Evolutionary conservation across 2,888 invertebrate genomes (phyloP).

Genomic region (Empis stercorea): DNA sequence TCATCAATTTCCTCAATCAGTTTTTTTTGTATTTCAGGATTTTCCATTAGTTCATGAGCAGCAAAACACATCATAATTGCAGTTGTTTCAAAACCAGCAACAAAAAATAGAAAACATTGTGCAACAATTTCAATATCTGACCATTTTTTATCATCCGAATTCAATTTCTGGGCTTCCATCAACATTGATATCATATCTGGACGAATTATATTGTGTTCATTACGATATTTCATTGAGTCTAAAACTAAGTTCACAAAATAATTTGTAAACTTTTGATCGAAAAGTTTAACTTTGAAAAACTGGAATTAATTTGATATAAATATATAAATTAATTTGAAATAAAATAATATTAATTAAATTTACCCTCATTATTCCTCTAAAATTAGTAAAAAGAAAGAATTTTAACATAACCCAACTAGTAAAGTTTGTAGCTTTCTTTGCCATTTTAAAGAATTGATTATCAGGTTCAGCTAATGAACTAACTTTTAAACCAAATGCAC

Average conservation of each 20-base stretch:
- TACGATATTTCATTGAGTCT: slow-evolving; percentile 37
- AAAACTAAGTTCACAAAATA: slow-evolving; percentile 37
- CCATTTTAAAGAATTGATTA: slow-evolving; percentile 43
- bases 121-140: slow-evolving; percentile 43
- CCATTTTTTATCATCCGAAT: slow-evolving; percentile 19
- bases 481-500: slow-evolving; percentile 33
- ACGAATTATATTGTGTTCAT: slow-evolving; percentile 36
- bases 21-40: slow-evolving; percentile 44
- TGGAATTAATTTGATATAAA: slow-evolving; percentile 9
- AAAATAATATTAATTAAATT: slow-evolving; percentile 3
- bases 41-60: slow-evolving; percentile 43
- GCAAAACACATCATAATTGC: slow-evolving; percentile 38
- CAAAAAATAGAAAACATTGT: slow-evolving; percentile 43
- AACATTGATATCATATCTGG: slow-evolving; percentile 44
- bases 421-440: slow-evolving; percentile 37
- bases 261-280: slow-evolving; percentile 23
- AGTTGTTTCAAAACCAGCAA: slow-evolving; percentile 43
- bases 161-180: slow-evolving; percentile 38
- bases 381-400: slow-evolving; percentile 17
- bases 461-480: slow-evolving; percentile 40
- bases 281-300: slow-evolving; percentile 25
- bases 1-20: slow-evolving; percentile 36
- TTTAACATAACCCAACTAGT: slow-evolving; percentile 18
- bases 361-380: slow-evolving; percentile 20
- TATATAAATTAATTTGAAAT: background rate